Conservation (phyloP, 2,888 invertebrate species). For the Chrysolina oricalcia region DNA sequence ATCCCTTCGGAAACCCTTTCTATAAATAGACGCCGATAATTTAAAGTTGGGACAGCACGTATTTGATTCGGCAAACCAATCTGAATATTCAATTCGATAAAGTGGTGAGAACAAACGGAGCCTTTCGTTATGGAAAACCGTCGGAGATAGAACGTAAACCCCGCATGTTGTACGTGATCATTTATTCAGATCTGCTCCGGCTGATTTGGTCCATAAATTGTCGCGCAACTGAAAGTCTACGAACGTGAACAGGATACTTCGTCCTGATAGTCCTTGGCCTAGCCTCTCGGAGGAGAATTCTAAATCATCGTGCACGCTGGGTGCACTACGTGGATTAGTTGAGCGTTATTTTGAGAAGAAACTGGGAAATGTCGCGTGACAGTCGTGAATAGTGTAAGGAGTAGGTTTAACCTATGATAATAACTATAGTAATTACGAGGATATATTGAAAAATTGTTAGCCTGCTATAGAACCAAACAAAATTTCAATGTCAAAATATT, state of each 20-base stretch:
- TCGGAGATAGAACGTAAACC: slow-evolving; percentile 4
- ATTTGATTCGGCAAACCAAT: slow-evolving; percentile 3
- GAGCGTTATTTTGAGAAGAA: not conserved
- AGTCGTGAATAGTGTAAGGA: no score
- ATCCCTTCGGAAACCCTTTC: not conserved
- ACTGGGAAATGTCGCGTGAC: not conserved
- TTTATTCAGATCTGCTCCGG: slow-evolving; percentile 22
- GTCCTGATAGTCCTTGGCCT: slow-evolving; percentile 28
- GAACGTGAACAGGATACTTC: slow-evolving; percentile 28
- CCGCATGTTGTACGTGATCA: slow-evolving; percentile 20
- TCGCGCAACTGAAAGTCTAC: slow-evolving; percentile 20
- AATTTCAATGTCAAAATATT: no score
- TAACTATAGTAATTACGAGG: no score
- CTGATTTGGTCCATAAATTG: slow-evolving; percentile 23
- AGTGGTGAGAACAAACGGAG: slow-evolving; percentile 22
- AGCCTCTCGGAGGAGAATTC: slow-evolving; percentile 14
- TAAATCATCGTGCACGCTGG: slow-evolving; percentile 8
- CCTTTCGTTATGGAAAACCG: slow-evolving; percentile 11
- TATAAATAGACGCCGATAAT: not conserved
- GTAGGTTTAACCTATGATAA: no score
- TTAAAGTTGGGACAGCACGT: not conserved
- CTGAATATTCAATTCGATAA: slow-evolving; percentile 22
- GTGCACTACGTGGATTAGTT: not conserved
- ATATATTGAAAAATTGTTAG: no score
- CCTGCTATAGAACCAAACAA: no score